Base-by-base conservation (phyloP, 1,140 invertebrate species). In the Lepidurus arcticus region DNA sequence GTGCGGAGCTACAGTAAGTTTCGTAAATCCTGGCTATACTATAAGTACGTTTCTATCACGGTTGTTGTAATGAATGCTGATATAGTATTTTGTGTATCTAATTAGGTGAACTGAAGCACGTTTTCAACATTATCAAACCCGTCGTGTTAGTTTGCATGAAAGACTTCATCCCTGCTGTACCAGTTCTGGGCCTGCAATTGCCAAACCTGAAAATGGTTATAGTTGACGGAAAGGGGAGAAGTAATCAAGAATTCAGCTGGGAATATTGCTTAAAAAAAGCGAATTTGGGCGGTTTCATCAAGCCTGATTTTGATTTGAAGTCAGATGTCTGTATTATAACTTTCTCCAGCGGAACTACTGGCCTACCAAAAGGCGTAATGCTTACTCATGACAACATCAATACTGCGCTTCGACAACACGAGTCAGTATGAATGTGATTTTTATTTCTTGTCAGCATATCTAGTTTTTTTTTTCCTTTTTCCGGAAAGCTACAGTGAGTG, bases 291-390 rank as follows among this genome's bases (percentile, higher is more conserved):
- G 45, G 16, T 16, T 47, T 47, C 16, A 4, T 16, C 1, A 47
- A 16, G 9, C 75, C 75, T 9, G 8, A 9, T 24, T 11, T 76
- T 13, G 43, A 76, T 43, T 44, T 24, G 9, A 44, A 76, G 24
- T 34, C 26, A 5, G 75, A 76, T 76, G 24, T 43, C 24, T 42
- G 16, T n/a, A 24, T 74, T 6, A 21, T 78, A 1, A 21, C 43
- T 11, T 43, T 73, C 84, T 92, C 93, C 0, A 95, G 93, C 83
- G 94, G 94, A 21, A 96, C 94, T 6, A 96, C 94, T 42, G 94
- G 95, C 16, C 82, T 92, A 74, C 94, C 95, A 11, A 97, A 97
- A 88, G 94, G 92, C 42, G 94, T 96, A 0, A 89, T 93, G 85
- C 83, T 95, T 1, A 91, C 91, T 0, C 91, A 96, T 83, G 85